Evolutionary conservation across 2,888 invertebrate species (phyloP).

Genomic region (Cryptophagus acutangulus): DNA sequence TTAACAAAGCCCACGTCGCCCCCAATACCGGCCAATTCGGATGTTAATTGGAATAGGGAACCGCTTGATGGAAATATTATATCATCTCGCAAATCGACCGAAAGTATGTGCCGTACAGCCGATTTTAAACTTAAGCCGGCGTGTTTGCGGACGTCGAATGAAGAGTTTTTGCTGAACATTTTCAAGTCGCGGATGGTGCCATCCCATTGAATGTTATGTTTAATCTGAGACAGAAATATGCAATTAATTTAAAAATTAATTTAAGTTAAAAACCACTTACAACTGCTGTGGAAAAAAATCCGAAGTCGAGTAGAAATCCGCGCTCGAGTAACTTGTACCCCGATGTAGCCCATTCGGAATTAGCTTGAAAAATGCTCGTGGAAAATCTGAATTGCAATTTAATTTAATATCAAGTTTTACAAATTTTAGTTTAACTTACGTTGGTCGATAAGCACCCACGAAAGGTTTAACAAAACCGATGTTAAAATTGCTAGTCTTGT

Average conservation of each 20-base stretch:
- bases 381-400: constrained; percentile 55
- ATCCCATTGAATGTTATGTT: constrained; percentile 86
- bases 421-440: constrained; percentile 52
- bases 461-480: constrained; percentile 80
- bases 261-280: background rate
- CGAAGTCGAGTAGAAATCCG: constrained; percentile 73
- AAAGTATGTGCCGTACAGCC: constrained; percentile 71
- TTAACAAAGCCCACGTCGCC: constrained; percentile 89
- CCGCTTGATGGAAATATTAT: constrained; percentile 75
- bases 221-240: constrained; percentile 52
- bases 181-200: constrained; percentile 75
- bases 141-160: constrained; percentile 84
- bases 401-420: background rate
- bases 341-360: constrained; percentile 73
- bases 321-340: constrained; percentile 76
- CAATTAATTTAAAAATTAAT: constrained; percentile 3
- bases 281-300: constrained; percentile 65
- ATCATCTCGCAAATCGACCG: constrained; percentile 76
- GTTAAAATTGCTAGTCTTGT: constrained; percentile 75
- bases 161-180: constrained; percentile 64
- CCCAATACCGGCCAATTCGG: constrained; percentile 85
- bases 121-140: constrained; percentile 89
- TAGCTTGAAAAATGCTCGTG: constrained; percentile 69
- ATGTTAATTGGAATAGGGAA: constrained; percentile 62
- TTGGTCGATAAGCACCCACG: constrained; percentile 59